These are phyloP conservation scores for Ciona savignyi DNA, from an alignment of 23 tunicate species.

Conservation along the genomic window DNA sequence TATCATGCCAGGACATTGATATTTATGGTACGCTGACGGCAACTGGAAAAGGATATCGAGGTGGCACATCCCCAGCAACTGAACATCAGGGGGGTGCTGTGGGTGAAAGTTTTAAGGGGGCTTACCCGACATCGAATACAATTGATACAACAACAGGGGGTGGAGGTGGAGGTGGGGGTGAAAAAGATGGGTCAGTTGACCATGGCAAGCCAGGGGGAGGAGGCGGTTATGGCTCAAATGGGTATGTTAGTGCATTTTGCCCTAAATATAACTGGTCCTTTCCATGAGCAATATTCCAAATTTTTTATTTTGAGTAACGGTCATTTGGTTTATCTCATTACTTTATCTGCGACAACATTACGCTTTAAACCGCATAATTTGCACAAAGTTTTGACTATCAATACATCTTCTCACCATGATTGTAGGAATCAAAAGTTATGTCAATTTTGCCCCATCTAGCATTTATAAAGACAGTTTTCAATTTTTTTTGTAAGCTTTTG, in stretches of 20 bases:
- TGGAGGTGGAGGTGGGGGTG: conserved; percentile 51
- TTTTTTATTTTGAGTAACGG: no score
- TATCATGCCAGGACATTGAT: conserved; percentile 27
- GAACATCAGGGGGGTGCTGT: conserved; percentile 9
- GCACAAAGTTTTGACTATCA: no score
- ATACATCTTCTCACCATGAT: no score
- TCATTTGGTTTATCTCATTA: no score
- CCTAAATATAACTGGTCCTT: no score
- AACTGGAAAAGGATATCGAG: conserved; percentile 38
- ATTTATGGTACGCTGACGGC: conserved; percentile 32
- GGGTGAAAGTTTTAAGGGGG: conserved; percentile 29
- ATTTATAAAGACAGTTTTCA: no score
- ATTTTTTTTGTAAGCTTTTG: no score
- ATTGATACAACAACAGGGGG: conserved; percentile 16
- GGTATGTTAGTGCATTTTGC: conserved; percentile 19
- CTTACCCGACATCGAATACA: conserved; percentile 17
- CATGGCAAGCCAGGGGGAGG: conserved; percentile 56
- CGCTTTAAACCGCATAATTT: no score
- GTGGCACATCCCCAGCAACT: conserved; percentile 17
- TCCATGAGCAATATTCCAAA: no score
- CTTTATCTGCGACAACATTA: no score
- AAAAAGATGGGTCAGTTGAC: conserved; percentile 17
- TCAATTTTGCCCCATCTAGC: no score
- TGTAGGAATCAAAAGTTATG: no score
- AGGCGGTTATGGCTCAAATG: conserved; percentile 35